Conservation (phyloP, 2,797 vertebrate species). For the Tragopan temminckii region DNA sequence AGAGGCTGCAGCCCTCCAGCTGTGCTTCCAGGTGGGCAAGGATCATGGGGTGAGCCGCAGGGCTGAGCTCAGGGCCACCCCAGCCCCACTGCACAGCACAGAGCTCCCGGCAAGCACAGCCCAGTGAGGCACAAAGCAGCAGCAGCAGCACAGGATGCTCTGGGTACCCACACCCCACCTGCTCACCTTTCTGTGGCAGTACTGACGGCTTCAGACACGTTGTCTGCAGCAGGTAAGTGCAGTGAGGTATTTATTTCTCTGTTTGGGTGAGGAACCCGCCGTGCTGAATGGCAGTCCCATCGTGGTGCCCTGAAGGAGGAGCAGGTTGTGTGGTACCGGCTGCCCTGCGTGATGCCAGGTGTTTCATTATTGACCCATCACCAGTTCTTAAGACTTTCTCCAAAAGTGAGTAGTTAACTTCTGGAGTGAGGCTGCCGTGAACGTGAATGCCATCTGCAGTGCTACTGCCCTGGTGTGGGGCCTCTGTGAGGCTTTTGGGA, state of each 20-base stretch:
- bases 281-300: background rate
- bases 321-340: background rate
- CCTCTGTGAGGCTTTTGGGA: background rate
- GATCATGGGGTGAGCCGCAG: background rate
- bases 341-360: too few relatives aligned
- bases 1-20: background rate
- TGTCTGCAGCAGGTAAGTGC: slow-evolving; percentile 34
- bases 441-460: background rate
- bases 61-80: background rate
- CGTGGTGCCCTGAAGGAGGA: background rate
- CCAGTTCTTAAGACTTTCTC: fast-evolving
- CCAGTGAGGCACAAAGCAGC: background rate
- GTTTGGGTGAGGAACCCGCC: background rate
- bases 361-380: background rate
- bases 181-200: background rate
- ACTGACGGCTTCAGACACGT: background rate
- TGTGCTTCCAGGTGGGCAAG: fast-evolving
- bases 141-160: background rate
- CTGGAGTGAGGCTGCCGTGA: background rate
- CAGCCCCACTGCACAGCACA: background rate
- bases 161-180: background rate
- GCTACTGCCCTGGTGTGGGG: background rate
- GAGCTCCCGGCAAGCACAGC: background rate
- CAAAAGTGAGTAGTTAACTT: fast-evolving
- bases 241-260: background rate